A percentile compares a stretch with the other conserved stretches of the same genome.
phyloP scores from a whole-genome alignment of 2,888 invertebrate species.

The Incurvaria masculella region DNA sequence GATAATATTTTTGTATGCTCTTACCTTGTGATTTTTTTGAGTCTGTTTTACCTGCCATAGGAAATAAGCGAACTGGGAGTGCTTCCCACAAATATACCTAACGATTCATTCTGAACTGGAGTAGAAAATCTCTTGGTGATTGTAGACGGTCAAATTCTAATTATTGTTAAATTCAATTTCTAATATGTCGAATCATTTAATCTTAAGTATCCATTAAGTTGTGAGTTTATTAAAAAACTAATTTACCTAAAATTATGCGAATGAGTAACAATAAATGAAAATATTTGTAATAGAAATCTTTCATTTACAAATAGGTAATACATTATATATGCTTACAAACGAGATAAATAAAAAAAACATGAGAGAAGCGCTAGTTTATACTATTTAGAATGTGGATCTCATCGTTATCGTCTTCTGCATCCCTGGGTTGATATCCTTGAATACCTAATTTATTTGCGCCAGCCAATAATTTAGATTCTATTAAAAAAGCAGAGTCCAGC shows the following conservation, averaged over 20 bases:
- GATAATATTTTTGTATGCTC: too few relatives aligned
- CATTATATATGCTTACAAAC: constrained; percentile 8
- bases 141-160: constrained; percentile 8
- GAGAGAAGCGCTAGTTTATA: too few relatives aligned
- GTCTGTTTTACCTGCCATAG: constrained; percentile 51
- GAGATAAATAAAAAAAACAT: constrained; percentile 3
- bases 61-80: constrained; percentile 44
- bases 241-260: constrained; percentile 56
- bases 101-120: constrained; percentile 4
- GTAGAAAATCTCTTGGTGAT: constrained; percentile 5
- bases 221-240: constrained; percentile 50
- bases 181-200: constrained; percentile 38
- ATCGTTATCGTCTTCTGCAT: too few relatives aligned
- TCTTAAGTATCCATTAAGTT: constrained; percentile 56
- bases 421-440: too few relatives aligned
- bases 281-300: constrained; percentile 5
- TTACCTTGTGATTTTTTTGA: constrained; percentile 45
- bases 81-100: too few relatives aligned
- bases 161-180: constrained; percentile 12
- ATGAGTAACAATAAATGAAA: constrained; percentile 22
- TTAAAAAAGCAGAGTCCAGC: too few relatives aligned
- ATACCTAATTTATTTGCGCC: too few relatives aligned
- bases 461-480: too few relatives aligned
- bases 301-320: constrained; percentile 8
- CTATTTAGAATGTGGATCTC: too few relatives aligned